phyloP scores from a whole-genome alignment of 2,888 invertebrate genomes.

The Drosophila demipolita region DNA sequence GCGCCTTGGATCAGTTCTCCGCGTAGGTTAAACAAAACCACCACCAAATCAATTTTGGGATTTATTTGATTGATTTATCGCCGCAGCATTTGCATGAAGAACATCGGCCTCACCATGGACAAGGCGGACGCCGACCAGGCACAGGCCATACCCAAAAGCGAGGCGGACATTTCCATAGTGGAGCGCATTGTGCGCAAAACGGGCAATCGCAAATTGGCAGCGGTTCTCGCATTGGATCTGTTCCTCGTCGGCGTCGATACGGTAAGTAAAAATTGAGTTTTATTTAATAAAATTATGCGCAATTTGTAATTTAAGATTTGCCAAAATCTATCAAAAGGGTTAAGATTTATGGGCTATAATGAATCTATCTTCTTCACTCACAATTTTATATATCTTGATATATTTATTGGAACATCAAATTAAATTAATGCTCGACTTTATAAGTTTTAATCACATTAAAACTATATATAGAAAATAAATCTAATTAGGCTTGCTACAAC shows the following conservation, averaged over 20 bases:
- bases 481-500: slow-evolving; percentile 3
- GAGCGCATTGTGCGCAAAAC: slow-evolving; percentile 87
- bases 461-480: slow-evolving; percentile 13
- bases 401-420: not conserved
- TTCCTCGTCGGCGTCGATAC: slow-evolving; percentile 93
- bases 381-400: too few species aligned
- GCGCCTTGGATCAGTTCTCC: slow-evolving; percentile 90
- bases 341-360: not conserved
- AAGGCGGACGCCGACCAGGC: slow-evolving; percentile 82
- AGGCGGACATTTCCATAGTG: slow-evolving; percentile 86
- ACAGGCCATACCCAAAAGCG: slow-evolving; percentile 70
- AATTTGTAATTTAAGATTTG: not conserved
- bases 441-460: not conserved
- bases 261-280: slow-evolving; percentile 82
- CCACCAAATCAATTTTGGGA: not conserved
- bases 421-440: not conserved
- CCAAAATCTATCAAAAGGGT: not conserved
- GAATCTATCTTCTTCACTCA: too few species aligned
- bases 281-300: not conserved
- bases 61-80: slow-evolving; percentile 32
- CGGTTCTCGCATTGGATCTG: slow-evolving; percentile 91
- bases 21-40: slow-evolving; percentile 85
- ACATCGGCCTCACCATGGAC: slow-evolving; percentile 86
- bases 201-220: slow-evolving; percentile 87
- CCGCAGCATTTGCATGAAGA: slow-evolving; percentile 87